Percentiles rank a stretch among this genome's conserved stretches.
phyloP scores from a whole-genome alignment of 2,113 vertebrate genomes.

The Malurus melanocephalus region DNA sequence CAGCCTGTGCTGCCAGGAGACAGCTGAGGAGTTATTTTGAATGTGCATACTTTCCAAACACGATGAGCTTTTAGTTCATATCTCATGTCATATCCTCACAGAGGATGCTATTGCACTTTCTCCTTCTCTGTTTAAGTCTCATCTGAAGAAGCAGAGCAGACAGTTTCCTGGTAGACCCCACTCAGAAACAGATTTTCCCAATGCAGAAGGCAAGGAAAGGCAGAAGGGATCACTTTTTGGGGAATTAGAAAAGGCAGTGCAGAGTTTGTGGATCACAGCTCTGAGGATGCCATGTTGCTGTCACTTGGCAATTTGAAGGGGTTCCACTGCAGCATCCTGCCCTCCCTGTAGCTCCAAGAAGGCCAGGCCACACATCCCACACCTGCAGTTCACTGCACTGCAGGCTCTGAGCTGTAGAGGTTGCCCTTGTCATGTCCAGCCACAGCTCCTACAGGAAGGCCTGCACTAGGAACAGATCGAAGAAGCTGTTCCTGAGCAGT shows the following conservation, averaged over 20 bases:
- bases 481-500: background rate
- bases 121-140: background rate
- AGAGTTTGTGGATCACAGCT: background rate
- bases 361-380: background rate
- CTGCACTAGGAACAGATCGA: background rate
- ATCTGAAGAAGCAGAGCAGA: background rate
- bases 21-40: background rate
- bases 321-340: background rate
- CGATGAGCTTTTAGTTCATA: background rate
- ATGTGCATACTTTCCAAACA: background rate
- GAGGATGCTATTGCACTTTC: background rate
- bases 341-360: background rate
- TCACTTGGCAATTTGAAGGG: background rate
- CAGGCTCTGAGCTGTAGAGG: constrained; percentile 44
- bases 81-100: background rate
- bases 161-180: background rate
- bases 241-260: background rate
- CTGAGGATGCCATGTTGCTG: fast-evolving
- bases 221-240: background rate
- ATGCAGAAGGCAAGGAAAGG: background rate
- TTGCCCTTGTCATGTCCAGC: constrained; percentile 26
- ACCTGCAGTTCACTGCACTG: background rate
- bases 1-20: background rate
- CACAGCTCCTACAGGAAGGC: background rate
- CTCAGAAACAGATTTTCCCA: background rate